Evolutionary conservation across 2,888 invertebrate genomes (phyloP), one percentile per base, ranked within the genome.

Genomic region (Synergus laeviventris): DNA sequence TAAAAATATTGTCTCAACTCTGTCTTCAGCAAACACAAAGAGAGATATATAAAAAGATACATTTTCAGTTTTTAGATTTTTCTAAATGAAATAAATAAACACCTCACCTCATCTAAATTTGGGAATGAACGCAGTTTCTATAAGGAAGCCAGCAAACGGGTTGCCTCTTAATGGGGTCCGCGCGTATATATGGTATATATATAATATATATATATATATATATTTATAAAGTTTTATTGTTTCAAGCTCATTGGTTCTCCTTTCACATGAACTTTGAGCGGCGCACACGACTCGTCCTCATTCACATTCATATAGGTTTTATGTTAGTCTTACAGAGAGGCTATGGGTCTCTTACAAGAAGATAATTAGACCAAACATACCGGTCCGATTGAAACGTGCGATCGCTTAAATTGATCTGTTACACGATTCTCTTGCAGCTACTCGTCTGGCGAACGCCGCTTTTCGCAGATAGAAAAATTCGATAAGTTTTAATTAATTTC

Each of bases 221-320:
- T 74, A 76, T 76, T 77, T 80, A 84, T 82, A 83, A 84, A 45
- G 4, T 70, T 49, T 45, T 70, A 82, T 83, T 84, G 86, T 85
- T 84, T 83, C 84, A 84, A 81, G 84, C 84, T 83, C 85, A 83
- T 85, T 84, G 86, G 84, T 85, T 87, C 87, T 84, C 87, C 88
- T 88, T 88, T 87, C 88, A 87, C 87, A 83, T 87, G 88, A 88
- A 87, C 88, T 87, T 88, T 88, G 85, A 84, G 83, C 86, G 81
- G 82, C 77, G 79, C 78, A 81, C 78, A 77, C 82, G 85, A 85
- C 83, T 86, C 87, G 87, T 87, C 87, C 87, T 86, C 88, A 84
- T 87, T 87, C 81, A 75, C 60, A 73, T 49, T 70, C 45, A 70
- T 70, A 31, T 49, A 36, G 70, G 45, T n/a, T 31, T 70, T 49